A percentile compares a stretch with the other conserved stretches of the same genome.
These are phyloP conservation scores for Pandemis corylana DNA, from an alignment of 2,888 invertebrate species.

Conservation along the genomic window DNA sequence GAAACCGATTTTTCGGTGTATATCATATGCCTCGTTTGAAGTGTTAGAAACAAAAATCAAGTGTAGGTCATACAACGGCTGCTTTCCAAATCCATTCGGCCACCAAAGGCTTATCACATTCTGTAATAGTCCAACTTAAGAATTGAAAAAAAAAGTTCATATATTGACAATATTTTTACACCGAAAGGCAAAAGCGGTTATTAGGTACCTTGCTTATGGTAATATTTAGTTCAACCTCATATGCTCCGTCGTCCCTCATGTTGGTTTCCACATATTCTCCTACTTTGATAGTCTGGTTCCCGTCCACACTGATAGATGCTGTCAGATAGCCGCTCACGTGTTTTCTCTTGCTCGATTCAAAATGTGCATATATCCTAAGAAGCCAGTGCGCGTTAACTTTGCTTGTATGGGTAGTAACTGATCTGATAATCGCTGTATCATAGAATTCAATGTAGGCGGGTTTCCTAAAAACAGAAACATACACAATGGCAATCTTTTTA, in stretches of 20 bases:
- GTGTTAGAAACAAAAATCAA: constrained; percentile 74
- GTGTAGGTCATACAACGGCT: constrained; percentile 89
- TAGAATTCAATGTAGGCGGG: constrained; percentile 87
- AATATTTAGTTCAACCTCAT: constrained; percentile 63
- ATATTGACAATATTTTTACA: background rate
- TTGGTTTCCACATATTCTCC: constrained; percentile 53
- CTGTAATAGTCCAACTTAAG: constrained; percentile 51
- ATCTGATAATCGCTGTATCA: constrained; percentile 86
- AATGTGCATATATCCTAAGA: constrained; percentile 59
- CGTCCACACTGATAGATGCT: constrained; percentile 63
- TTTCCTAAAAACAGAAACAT: constrained; percentile 82
- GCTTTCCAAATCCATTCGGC: constrained; percentile 96
- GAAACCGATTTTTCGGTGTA: constrained; percentile 91
- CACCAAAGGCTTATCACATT: constrained; percentile 89
- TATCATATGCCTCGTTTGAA: constrained; percentile 65
- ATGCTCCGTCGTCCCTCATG: constrained; percentile 61
- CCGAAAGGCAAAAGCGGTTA: background rate
- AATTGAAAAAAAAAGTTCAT: background rate
- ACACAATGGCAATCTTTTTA: background rate
- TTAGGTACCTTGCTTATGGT: constrained; percentile 65
- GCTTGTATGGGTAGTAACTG: constrained; percentile 80
- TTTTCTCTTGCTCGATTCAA: constrained; percentile 62
- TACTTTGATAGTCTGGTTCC: constrained; percentile 59
- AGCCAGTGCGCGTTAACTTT: constrained; percentile 62
- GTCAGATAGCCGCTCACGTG: constrained; percentile 62